phyloP scores from a whole-genome alignment of 2,888 invertebrate genomes.

The Drosophila melanosoma region DNA sequence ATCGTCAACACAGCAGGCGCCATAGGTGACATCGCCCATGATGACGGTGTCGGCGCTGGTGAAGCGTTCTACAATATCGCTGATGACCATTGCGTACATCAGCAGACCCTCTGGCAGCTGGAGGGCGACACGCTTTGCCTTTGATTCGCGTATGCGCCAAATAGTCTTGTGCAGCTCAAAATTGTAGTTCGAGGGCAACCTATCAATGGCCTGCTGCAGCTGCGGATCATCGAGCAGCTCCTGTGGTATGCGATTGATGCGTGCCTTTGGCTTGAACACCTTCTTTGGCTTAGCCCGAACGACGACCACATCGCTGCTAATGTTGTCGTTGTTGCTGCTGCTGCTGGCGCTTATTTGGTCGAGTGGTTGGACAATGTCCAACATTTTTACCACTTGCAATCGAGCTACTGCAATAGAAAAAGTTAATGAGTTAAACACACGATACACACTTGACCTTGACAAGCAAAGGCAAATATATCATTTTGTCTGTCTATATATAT shows the following conservation, averaged over 20 bases:
- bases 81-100: constrained; percentile 95
- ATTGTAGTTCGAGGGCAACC: constrained; percentile 96
- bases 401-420: constrained; percentile 20
- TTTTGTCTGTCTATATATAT: not conserved
- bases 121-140: constrained; percentile 94
- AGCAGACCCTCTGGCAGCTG: constrained; percentile 99
- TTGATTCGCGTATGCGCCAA: constrained; percentile 95
- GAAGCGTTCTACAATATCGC: constrained; percentile 96
- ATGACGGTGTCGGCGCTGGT: constrained; percentile 96
- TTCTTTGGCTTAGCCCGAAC: constrained; percentile 93
- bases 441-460: constrained; percentile 29
- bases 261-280: constrained; percentile 90
- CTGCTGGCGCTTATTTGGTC: constrained; percentile 33
- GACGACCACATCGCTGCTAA: constrained; percentile 85
- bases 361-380: constrained; percentile 76
- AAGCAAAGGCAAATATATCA: not conserved
- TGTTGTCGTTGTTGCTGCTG: constrained; percentile 22
- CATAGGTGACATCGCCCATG: constrained; percentile 99
- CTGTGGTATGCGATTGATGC: constrained; percentile 92
- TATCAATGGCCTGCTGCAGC: constrained; percentile 89
- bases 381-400: constrained; percentile 56
- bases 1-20: constrained; percentile 99
- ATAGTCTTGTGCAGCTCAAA: constrained; percentile 99
- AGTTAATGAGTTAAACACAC: not conserved
- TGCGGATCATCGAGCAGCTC: constrained; percentile 91